These are phyloP conservation scores for Ophioderma brevispina DNA, from an alignment of 35 echinoderm and acorn worm genomes.

Conservation along the genomic window DNA sequence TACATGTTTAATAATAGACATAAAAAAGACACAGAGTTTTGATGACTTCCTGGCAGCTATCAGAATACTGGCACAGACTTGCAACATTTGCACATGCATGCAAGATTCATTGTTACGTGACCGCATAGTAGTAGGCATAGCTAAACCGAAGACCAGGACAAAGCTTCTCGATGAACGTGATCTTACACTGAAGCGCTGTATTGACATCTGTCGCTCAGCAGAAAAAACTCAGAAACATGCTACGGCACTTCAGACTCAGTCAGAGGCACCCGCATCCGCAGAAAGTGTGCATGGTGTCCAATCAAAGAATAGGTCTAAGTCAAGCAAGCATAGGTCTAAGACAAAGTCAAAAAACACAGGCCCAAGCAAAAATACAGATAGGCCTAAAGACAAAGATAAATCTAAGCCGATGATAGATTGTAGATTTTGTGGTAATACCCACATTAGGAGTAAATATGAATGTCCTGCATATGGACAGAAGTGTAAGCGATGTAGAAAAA, in stretches of 20 bases:
- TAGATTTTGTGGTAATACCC: constrained; percentile 39
- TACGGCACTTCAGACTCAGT: constrained; percentile 14
- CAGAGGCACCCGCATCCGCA: neutral
- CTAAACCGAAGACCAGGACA: neutral
- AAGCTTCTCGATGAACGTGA: constrained; percentile 23
- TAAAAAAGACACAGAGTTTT: neutral
- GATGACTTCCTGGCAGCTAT: neutral
- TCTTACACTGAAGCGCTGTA: constrained; percentile 1
- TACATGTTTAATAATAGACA: neutral
- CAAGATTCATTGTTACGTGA: constrained; percentile 47
- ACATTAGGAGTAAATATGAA: constrained; percentile 2
- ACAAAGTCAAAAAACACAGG: neutral
- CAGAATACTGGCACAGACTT: neutral
- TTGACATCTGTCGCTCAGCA: constrained; percentile 28
- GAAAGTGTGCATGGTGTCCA: neutral
- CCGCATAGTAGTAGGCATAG: constrained; percentile 34
- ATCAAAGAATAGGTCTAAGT: too few species aligned
- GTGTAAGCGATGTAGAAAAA: neutral
- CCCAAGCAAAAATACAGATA: neutral
- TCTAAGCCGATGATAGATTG: neutral
- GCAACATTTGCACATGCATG: neutral
- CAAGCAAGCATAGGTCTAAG: too few species aligned
- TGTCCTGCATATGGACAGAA: constrained; percentile 36
- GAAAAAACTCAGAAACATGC: constrained; percentile 34
- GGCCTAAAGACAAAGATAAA: neutral